Percentiles rank a stretch among this genome's conserved stretches.
Evolutionary conservation across 2,113 vertebrate genomes (phyloP).

Genomic region (Entosphenus tridentatus): DNA sequence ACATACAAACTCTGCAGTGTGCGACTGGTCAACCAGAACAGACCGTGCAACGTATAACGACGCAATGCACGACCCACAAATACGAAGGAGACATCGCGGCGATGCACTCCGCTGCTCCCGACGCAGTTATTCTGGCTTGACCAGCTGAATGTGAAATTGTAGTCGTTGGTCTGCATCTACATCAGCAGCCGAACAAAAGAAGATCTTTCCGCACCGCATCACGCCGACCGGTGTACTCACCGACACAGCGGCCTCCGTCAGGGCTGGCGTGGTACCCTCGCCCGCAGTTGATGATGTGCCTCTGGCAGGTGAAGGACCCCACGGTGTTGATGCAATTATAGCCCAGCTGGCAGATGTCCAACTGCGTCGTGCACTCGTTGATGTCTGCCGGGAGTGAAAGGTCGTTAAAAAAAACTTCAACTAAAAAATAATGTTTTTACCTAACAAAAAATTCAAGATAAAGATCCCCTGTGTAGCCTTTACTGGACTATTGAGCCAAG

Average conservation of each 20-base stretch:
- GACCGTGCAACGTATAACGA: too few species aligned
- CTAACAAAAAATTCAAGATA: too few species aligned
- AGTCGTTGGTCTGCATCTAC: background rate
- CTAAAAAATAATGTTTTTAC: background rate
- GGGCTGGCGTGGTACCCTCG: background rate
- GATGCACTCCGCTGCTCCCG: background rate
- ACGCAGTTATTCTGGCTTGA: background rate
- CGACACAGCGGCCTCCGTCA: constrained; percentile 5
- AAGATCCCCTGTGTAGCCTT: too few species aligned
- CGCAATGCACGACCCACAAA: background rate
- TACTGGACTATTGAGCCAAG: too few species aligned
- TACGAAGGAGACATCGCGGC: background rate
- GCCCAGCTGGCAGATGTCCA: background rate
- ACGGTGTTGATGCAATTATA: constrained; percentile 8
- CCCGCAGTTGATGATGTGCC: constrained; percentile 1
- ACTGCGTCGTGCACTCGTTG: background rate
- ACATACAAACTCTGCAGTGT: too few species aligned
- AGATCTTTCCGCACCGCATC: background rate
- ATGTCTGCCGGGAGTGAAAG: constrained; percentile 1
- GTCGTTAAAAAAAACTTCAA: background rate
- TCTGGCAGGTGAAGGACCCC: constrained; percentile 7
- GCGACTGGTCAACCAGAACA: too few species aligned
- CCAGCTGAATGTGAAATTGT: background rate
- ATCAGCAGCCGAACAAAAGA: background rate
- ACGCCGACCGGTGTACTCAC: constrained; percentile 10